Evolutionary conservation across 2,797 vertebrate genomes (phyloP), one percentile per base, ranked within the genome.

Genomic region (Crocidura indochinensis): DNA sequence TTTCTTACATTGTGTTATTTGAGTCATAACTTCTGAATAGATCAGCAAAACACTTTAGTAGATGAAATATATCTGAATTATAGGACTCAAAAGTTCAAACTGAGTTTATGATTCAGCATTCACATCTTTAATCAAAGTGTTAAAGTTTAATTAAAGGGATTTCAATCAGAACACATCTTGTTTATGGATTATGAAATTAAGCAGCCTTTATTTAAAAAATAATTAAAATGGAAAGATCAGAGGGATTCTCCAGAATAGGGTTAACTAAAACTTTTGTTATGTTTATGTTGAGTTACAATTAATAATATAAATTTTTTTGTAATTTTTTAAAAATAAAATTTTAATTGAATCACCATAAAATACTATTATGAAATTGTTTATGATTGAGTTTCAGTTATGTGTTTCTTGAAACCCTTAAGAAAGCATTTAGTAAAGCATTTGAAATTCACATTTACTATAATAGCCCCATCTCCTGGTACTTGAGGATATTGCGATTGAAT

Each of bases 391-490:
- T 38, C 38, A 38, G 38, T 38, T 5, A 38, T 38, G 38, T 38
- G 5, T 38, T 38, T 38, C 38, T 38, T 38, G 5, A 38, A 2
- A 38, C 38, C 38, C 38, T 38, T 38, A 38, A 38, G 2, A 38
- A 38, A 38, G 38, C 38, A 38, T 38, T 11, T 6, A 71, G 24
- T 29, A 71, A 91, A 44, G 29, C 26, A 26, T 85, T 62, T 88
- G 68, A 62, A 87, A 89, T 65, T n/a, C n/a, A 29, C 38, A 46
- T 72, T 84, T 64, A 46, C 83, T 87, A 12, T 85, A 83, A 49
- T 84, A 95, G 64, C 77, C 2, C 93, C 93, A 93, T 86, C 92
- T 94, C 47, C 84, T 94, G 93, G 88, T 90, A n/a, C 24, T 56
- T 86, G 24, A 29, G 12, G 44, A 75, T 93, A 91, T 82, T 80